Evolutionary conservation across 2,113 vertebrate genomes (phyloP), one percentile per base, ranked within the genome.

Genomic region (Agapornis roseicollis): DNA sequence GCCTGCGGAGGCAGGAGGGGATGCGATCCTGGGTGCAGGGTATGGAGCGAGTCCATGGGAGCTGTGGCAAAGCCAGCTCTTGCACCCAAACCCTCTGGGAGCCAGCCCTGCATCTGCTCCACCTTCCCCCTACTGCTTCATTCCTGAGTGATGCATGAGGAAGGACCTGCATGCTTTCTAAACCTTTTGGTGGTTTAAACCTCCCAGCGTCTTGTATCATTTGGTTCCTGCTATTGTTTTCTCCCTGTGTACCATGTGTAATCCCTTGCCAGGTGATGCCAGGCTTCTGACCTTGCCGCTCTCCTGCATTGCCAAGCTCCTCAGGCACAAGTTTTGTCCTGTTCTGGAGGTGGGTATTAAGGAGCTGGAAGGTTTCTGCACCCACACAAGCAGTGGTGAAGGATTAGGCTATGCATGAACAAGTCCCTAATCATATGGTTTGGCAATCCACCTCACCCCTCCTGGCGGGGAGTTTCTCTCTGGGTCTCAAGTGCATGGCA

Each of bases 381-480:
- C 94, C 92, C 86, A 95, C 92, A 96, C 80, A 86, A 63, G 82
- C 56, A 7, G 80, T 6, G 50, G 58, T 55, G 65, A 81, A 90
- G 83, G 78, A 90, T 95, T 93, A 96, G 83, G 58, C 96, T 2
- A 2, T 93, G 93, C 80, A 92, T 8, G 92, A 90, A 96, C 96
- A 97, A 96, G 94, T 94, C 70, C 37, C 80, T 84, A 50, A 93
- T 91, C 71, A 13, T 41, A 63, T 4, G 1, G 60, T 94, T 97
- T 93, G 77, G 95, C 88, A 96, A 87, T 82, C 73, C 69, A 79
- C 24, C 52, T 94, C 73, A 33, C 53, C 74, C 41, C 27, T 79
- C 83, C 77, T 3, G 2, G 31, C 6, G 2, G 39, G 35, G 65
- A 78, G 27, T 39, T 80, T 35, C 65, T 71, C 64, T 74, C 60